These are phyloP conservation scores for Xestia rhomboidea DNA, from an alignment of 2,888 invertebrate species.

Conservation along the genomic window DNA sequence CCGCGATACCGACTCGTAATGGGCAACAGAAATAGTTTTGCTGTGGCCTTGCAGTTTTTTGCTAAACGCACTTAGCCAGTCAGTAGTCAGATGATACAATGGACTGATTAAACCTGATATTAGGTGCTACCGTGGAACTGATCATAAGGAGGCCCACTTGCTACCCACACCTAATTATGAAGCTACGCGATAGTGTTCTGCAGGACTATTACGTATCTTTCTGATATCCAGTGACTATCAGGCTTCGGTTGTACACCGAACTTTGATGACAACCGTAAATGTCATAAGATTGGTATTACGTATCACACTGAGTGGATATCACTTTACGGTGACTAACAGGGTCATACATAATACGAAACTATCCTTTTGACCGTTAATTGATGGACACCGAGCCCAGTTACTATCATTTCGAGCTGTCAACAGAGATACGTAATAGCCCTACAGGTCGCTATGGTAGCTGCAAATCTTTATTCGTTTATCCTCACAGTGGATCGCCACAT, in stretches of 20 bases:
- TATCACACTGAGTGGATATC: too few species aligned
- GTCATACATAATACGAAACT: too few species aligned
- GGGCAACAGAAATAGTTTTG: conserved; percentile 49
- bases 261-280: too few species aligned
- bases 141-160: conserved; percentile 18
- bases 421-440: too few species aligned
- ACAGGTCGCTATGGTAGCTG: conserved; percentile 7
- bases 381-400: too few species aligned
- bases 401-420: too few species aligned
- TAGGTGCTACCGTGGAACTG: conserved; percentile 18
- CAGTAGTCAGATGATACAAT: conserved; percentile 32
- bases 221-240: too few species aligned
- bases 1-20: conserved; percentile 24
- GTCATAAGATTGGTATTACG: too few species aligned
- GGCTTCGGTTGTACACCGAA: too few species aligned
- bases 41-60: conserved; percentile 59
- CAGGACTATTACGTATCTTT: too few species aligned
- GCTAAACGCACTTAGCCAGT: conserved; percentile 24
- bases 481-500: not conserved
- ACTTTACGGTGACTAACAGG: too few species aligned
- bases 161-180: not conserved
- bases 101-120: conserved; percentile 15
- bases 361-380: too few species aligned
- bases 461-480: not conserved
- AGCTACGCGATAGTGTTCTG: conserved; percentile 7